A percentile compares a stretch with the other conserved stretches of the same genome.
Conservation (phyloP, 2,888 invertebrate genomes). For the Furcula furcula region DNA sequence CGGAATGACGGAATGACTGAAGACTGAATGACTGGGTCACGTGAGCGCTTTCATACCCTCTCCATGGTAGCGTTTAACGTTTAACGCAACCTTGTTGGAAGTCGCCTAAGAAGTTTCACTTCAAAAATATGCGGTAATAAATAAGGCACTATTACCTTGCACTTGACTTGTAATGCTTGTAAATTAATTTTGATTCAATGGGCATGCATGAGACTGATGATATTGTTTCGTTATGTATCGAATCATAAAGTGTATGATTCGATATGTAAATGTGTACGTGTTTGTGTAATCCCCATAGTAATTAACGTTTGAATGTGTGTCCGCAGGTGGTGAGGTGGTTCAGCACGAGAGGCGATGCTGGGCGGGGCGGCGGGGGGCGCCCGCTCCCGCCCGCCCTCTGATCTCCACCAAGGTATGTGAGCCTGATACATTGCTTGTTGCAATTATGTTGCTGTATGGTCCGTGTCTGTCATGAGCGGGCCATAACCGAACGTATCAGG, state of each 20-base stretch:
- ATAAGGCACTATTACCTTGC: no score
- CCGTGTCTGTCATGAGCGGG: no score
- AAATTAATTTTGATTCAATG: slow-evolving; percentile 4
- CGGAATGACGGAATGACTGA: no score
- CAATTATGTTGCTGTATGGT: slow-evolving; percentile 1
- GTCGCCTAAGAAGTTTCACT: no score
- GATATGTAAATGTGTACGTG: slow-evolving; percentile 5
- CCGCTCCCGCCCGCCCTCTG: slow-evolving; percentile 81
- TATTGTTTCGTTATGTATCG: slow-evolving; percentile 23
- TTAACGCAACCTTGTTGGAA: no score
- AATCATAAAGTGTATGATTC: slow-evolving; percentile 14
- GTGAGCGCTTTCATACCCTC: no score
- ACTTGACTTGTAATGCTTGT: background rate
- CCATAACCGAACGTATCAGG: no score
- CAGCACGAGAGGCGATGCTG: slow-evolving; percentile 71
- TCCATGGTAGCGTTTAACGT: no score
- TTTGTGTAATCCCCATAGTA: slow-evolving; percentile 13
- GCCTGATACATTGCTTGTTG: slow-evolving; percentile 44
- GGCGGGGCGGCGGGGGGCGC: slow-evolving; percentile 81
- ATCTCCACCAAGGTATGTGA: slow-evolving; percentile 71
- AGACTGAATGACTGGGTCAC: no score
- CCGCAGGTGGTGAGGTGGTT: slow-evolving; percentile 72
- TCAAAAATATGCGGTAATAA: no score
- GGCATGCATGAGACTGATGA: slow-evolving; percentile 20
- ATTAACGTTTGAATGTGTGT: slow-evolving; percentile 16